Base-by-base conservation (phyloP, 37 sponge, comb jelly and placozoan species). In the Sycon ciliatum region DNA sequence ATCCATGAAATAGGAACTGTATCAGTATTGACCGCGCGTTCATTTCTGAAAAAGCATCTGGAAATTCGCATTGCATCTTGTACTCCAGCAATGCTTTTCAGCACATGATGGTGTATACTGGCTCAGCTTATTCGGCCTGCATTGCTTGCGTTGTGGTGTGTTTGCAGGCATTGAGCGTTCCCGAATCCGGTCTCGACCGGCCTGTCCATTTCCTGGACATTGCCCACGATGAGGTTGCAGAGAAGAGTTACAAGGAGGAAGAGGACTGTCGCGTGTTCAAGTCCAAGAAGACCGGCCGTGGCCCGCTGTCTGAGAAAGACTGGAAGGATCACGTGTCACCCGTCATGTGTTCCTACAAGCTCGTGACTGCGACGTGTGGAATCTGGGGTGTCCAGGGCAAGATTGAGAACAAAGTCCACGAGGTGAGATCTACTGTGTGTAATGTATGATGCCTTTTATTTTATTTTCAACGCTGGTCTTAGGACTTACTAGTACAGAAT, bases 331-430 rank as follows among this genome's bases (percentile, higher is more conserved):
- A 68, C 65, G 0, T 27, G 31, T 9, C 34, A 76, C 88, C 88
- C 20, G 56, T 87, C 36, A 87, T 87, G 88, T 87, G 88, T 27
- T 83, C 84, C 30, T 87, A 87, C 72, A 87, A 87, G 38, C 80
- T 76, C 26, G 80, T 87, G 22, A 79, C 71, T 58, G 88, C 83
- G 20, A 76, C 54, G 31, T 83, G 83, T 71, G 80, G 81, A 64
- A 78, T 87, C 39, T 87, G 84, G 80, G 88, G 88, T 26, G 31
- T 87, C 0, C 88, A 87, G 69, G 63, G 70, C 13, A 75, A 39
- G 28, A 84, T 83, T 39, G 88, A 87, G 49, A 38, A 80, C 9
- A 66, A 54, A 11, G 76, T 83, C 4, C 88, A 87, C 73, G 79
- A 39, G 60, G 82, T 78, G 33, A 72, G 74, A 42, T 18, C 13